phyloP scores from a whole-genome alignment of 92 coral and sea anemone species.

The Phenganax stokvisi region DNA sequence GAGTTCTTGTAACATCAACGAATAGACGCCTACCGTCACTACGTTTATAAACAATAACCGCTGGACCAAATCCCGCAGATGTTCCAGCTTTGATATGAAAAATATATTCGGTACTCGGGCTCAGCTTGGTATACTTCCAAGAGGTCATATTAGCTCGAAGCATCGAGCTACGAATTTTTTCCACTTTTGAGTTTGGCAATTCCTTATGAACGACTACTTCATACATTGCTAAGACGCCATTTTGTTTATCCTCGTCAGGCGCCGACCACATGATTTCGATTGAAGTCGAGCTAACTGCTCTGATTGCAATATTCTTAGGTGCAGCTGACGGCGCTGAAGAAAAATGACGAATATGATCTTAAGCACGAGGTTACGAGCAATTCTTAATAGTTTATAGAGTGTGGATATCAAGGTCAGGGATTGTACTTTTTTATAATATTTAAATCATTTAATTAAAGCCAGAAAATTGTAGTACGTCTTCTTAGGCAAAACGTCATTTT shows the following conservation, averaged over 20 bases:
- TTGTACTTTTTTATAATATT: too few species aligned
- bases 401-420: too few species aligned
- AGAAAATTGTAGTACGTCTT: too few species aligned
- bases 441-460: too few species aligned
- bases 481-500: neutral
- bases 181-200: neutral
- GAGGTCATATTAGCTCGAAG: neutral
- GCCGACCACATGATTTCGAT: slow-evolving; percentile 25
- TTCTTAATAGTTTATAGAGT: too few species aligned
- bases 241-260: slow-evolving; percentile 8
- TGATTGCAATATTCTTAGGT: neutral
- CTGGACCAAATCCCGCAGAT: slow-evolving; percentile 28
- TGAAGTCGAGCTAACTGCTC: neutral
- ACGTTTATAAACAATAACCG: slow-evolving; percentile 20
- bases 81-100: slow-evolving; percentile 34
- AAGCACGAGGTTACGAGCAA: too few species aligned
- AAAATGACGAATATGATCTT: neutral
- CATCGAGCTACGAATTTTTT: slow-evolving; percentile 11
- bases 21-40: neutral
- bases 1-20: neutral
- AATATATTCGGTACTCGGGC: slow-evolving; percentile 15
- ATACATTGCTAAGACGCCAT: slow-evolving; percentile 29
- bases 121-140: slow-evolving; percentile 12
- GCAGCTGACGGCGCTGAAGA: slow-evolving; percentile 20
- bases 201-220: slow-evolving; percentile 10